Evolutionary conservation across 2,113 vertebrate genomes (phyloP), one percentile per base, ranked within the genome.

Genomic region (Hyperoodon ampullatus): DNA sequence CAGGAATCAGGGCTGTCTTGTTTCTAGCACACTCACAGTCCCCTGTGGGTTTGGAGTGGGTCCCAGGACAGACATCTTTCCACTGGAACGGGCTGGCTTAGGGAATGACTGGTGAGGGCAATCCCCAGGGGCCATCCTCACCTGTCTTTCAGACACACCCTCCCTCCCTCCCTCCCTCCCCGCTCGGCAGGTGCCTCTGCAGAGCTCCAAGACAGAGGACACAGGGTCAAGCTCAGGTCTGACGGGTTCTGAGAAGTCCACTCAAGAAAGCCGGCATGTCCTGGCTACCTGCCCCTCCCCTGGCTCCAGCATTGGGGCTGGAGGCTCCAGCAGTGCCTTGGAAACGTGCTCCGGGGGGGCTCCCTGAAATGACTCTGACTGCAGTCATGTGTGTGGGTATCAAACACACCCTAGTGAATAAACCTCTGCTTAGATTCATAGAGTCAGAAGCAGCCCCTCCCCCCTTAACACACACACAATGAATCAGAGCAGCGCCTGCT

Each of bases 31-130:
- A 11, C 44, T n/a, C 70, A 5, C 0, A 8, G 94, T 13, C 44
- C 81, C 70, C 85, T 2, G 4, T 8, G 66, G 88, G 53, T 13
- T 63, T 74, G 30, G 24, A 35, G 30, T 9, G 7, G 33, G 80
- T 93, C 88, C 84, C 90, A 24, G 0, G 9, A 65, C 65, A 93
- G 92, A 83, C 39, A 35, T 81, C 63, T 87, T 87, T 90, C 93
- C 83, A 63, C 63, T 12, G 89, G 68, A 93, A 80, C 13, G 58
- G 35, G 55, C 85, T 63, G 85, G 26, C 55, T 80, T 19, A 44
- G n/a, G 85, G 61, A 70, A 53, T 13, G 78, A 24, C 5, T 5
- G 86, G 18, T 7, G 47, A 63, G 42, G 44, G n/a, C 44, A 3
- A n/a, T 30, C 44, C 72, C 90, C 58, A 58, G 83, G 39, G 65